phyloP scores from a whole-genome alignment of 2,797 vertebrate genomes.

The Cetoscarus ocellatus region DNA sequence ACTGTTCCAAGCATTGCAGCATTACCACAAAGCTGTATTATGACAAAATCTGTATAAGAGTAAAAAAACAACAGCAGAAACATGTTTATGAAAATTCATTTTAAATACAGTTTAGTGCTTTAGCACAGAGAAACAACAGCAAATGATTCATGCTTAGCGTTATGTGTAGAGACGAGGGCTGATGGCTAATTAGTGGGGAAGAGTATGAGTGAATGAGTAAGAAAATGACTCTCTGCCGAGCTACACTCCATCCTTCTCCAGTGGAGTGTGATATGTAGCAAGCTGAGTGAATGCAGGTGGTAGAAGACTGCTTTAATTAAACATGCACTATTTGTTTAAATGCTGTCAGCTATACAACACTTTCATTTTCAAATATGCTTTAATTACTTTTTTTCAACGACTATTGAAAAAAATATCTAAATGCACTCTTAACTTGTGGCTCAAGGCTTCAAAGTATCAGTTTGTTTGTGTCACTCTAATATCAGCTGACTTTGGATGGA shows the following conservation, averaged over 20 bases:
- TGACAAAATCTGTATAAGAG: no score
- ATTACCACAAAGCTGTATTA: no score
- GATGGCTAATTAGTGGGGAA: constrained; percentile 29
- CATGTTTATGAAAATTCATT: not conserved
- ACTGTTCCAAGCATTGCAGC: no score
- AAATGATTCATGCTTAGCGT: constrained; percentile 24
- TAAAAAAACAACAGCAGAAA: no score
- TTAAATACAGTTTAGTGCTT: not conserved
- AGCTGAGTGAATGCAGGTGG: constrained; percentile 23
- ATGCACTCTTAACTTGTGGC: not conserved
- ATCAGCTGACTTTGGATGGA: no score
- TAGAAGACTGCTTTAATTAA: not conserved
- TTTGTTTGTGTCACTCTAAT: no score
- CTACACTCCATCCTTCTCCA: constrained; percentile 11
- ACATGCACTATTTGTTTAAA: not conserved
- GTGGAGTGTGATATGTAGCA: constrained; percentile 6
- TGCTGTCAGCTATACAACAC: constrained; percentile 1
- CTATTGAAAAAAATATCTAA: not conserved
- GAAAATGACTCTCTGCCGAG: constrained; percentile 24
- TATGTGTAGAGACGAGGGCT: constrained; percentile 12
- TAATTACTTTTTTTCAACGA: not conserved
- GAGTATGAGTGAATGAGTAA: constrained; percentile 28
- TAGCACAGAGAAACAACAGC: not conserved
- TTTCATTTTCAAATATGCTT: not conserved
- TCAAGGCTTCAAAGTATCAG: no score